Evolutionary conservation across 2,888 invertebrate genomes (phyloP).

Genomic region (Anthophora plumipes): DNA sequence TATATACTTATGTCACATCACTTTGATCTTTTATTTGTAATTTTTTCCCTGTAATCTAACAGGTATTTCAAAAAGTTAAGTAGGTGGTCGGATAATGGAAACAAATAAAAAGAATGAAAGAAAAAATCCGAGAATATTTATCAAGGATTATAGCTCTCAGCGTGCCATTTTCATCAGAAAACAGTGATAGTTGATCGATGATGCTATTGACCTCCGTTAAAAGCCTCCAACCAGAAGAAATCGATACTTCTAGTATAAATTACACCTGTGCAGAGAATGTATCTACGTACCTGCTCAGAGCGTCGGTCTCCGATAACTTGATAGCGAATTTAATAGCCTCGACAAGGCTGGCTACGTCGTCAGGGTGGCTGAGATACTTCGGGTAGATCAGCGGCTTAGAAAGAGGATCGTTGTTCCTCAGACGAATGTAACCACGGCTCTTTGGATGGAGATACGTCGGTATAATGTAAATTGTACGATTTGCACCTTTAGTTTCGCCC

Average conservation of each 20-base stretch:
- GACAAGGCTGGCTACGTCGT: conserved; percentile 92
- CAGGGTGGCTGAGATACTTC: conserved; percentile 91
- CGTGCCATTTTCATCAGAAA: background rate
- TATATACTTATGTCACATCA: too few species aligned
- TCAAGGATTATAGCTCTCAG: background rate
- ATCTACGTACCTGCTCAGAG: conserved; percentile 82
- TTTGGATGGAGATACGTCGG: conserved; percentile 94
- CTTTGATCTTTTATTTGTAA: too few species aligned
- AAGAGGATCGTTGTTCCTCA: conserved; percentile 91
- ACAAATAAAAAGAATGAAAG: too few species aligned
- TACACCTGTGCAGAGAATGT: background rate
- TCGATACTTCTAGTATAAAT: conserved; percentile 2
- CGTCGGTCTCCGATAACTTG: conserved; percentile 89
- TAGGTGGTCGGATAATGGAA: too few species aligned
- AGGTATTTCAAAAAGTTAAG: too few species aligned
- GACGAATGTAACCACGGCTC: conserved; percentile 91
- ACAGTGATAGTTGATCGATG: conserved; percentile 13
- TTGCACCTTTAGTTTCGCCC: conserved; percentile 90
- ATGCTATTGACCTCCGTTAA: background rate
- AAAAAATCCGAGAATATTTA: background rate
- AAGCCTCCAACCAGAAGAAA: background rate
- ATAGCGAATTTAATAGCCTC: conserved; percentile 94
- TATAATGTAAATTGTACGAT: conserved; percentile 90
- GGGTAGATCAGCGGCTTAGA: conserved; percentile 94
- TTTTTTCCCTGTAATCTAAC: too few species aligned